Evolutionary conservation across 2,888 invertebrate species (phyloP).

Genomic region (Celastrina argiolus): DNA sequence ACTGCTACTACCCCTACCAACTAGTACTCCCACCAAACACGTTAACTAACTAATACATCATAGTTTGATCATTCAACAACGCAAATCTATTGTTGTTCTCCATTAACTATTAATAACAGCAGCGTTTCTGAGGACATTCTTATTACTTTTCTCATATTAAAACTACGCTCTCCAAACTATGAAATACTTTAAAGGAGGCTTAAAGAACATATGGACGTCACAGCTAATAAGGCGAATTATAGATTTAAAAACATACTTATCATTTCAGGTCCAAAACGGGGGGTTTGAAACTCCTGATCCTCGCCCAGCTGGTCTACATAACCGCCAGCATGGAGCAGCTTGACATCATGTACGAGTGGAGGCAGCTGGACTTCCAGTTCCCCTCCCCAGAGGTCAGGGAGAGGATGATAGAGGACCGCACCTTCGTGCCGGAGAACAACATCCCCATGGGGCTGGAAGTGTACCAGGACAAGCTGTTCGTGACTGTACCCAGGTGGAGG

Average conservation of each 20-base stretch:
- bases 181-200: too few relatives aligned
- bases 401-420: slow-evolving; percentile 76
- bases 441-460: slow-evolving; percentile 87
- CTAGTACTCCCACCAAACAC: too few relatives aligned
- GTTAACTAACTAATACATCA: too few relatives aligned
- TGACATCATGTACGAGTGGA: slow-evolving; percentile 84
- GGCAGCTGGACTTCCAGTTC: slow-evolving; percentile 83
- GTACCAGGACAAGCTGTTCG: slow-evolving; percentile 81
- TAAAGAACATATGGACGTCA: too few relatives aligned
- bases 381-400: slow-evolving; percentile 73
- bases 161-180: too few relatives aligned
- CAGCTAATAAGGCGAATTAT: too few relatives aligned
- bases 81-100: too few relatives aligned
- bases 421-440: slow-evolving; percentile 83
- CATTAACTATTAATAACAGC: too few relatives aligned
- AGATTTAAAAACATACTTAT: not conserved
- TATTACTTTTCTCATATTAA: too few relatives aligned
- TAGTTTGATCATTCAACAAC: too few relatives aligned
- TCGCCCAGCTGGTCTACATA: slow-evolving; percentile 57
- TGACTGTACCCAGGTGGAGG: slow-evolving; percentile 87
- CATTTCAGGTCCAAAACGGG: slow-evolving; percentile 54
- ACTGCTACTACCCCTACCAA: too few relatives aligned
- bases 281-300: slow-evolving; percentile 51
- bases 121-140: too few relatives aligned
- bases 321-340: slow-evolving; percentile 80